Evolutionary conservation across 2,113 vertebrate genomes (phyloP).

Genomic region (Oceanites oceanicus): DNA sequence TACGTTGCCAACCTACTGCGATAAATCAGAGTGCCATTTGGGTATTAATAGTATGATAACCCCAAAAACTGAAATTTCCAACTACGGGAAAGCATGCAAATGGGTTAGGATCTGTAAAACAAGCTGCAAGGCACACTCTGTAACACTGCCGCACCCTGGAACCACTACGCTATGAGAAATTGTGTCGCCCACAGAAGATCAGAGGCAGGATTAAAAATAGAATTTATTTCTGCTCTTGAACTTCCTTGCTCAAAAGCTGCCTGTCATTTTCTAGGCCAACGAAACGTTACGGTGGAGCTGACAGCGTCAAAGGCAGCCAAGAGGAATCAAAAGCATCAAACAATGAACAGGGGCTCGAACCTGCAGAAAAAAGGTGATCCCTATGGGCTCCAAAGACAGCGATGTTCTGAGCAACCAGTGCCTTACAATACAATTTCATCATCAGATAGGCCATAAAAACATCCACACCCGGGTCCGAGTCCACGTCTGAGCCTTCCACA

Average conservation of each 20-base stretch:
- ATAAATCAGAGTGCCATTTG: background rate
- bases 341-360: background rate
- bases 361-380: background rate
- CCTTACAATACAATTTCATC: background rate
- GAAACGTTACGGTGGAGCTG: background rate
- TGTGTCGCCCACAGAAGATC: background rate
- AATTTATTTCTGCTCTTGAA: slow-evolving; percentile 15
- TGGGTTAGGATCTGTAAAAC: background rate
- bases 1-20: background rate
- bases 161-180: background rate
- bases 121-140: background rate
- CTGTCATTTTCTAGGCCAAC: background rate
- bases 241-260: background rate
- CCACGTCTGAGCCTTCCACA: background rate
- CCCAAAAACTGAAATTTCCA: background rate
- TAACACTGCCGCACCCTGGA: background rate
- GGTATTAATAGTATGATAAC: background rate
- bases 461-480: background rate
- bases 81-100: background rate
- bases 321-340: background rate
- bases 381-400: background rate
- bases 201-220: slow-evolving; percentile 48
- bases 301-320: background rate
- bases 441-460: background rate
- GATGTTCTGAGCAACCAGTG: background rate